Conservation (phyloP, 1,140 invertebrate genomes). For the Cardiocondyla obscurior region DNA sequence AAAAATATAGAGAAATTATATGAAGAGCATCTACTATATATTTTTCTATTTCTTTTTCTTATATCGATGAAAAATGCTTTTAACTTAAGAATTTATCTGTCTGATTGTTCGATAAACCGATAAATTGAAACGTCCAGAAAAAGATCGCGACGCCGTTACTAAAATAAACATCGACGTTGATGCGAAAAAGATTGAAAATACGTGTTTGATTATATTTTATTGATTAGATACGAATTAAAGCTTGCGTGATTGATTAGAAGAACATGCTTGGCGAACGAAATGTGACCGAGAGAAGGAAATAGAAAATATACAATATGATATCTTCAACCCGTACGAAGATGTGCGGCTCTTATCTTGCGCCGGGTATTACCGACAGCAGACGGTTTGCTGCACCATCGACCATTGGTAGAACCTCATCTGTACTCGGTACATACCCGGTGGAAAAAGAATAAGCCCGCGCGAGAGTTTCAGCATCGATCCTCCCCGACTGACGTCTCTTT, state of each 20-base stretch:
- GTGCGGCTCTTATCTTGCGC: slow-evolving; percentile 23
- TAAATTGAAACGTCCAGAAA: slow-evolving; percentile 1
- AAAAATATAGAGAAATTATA: too few relatives aligned
- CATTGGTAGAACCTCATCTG: slow-evolving; percentile 12
- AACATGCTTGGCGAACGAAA: neutral
- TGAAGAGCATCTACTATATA: too few relatives aligned
- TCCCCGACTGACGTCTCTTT: neutral
- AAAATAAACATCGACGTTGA: slow-evolving; percentile 1
- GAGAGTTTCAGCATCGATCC: slow-evolving; percentile 4
- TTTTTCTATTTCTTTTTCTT: neutral
- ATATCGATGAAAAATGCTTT: neutral
- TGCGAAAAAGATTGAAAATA: neutral
- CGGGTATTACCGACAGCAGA: slow-evolving; percentile 39
- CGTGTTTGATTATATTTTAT: neutral
- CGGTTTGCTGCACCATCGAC: slow-evolving; percentile 29
- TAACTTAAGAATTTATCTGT: slow-evolving; percentile 6
- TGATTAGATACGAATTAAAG: neutral
- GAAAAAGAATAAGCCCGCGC: slow-evolving; percentile 32
- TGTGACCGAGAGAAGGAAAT: neutral
- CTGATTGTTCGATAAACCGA: slow-evolving; percentile 14
- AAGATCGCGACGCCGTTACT: neutral
- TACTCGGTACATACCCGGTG: slow-evolving; percentile 13
- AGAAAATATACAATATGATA: too few relatives aligned
- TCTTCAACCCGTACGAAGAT: too few relatives aligned
- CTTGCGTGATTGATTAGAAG: neutral